Base-by-base conservation (phyloP, 2,113 vertebrate genomes). In the Sander vitreus region DNA sequence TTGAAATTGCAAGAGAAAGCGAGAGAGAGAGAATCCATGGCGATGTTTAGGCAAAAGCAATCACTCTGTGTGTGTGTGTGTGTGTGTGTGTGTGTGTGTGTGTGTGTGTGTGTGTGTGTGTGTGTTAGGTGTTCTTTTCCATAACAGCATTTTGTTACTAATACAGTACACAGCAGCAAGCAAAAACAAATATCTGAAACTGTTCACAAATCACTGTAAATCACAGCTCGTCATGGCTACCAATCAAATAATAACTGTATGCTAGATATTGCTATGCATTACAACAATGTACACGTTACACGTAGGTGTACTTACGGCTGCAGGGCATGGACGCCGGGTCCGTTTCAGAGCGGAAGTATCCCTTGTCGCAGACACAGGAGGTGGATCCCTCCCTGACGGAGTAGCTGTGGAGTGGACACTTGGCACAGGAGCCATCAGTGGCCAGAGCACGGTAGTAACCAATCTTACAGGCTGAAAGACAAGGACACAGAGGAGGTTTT, bases 371-470 rank as follows among this genome's bases (percentile, higher is more conserved):
- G 91, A 93, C 97, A 83, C 98, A 99, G 9, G 96, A 97, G 12
- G 97, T 97, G 85, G 97, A 97, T 62, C 97, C 98, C 92, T 99
- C 98, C 90, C 96, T 96, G 88, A 96, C 94, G 6, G 98, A 98
- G 94, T 97, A 99, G 94, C 98, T 99, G 92, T 99, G 96, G 25
- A 96, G 96, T 0, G 98, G 98, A 93, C 98, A 99, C 86, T 98
- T 98, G 94, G 96, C 95, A 85, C 98, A 99, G 82, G 94, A 82
- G 27, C 93, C 93, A 21, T 99, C 98, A 2, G 96, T 96, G 64
- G 97, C 97, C 85, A 98, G 95, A 45, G 97, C 97, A 72, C 98
- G 97, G 95, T 97, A 99, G 95, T 96, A 99, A 76, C 98, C 98
- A 0, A 97, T 97, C 95, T 97, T 99, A 92, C 98, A 99, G 86